phyloP scores from a whole-genome alignment of 1,140 invertebrate species.

The Periplaneta americana region DNA sequence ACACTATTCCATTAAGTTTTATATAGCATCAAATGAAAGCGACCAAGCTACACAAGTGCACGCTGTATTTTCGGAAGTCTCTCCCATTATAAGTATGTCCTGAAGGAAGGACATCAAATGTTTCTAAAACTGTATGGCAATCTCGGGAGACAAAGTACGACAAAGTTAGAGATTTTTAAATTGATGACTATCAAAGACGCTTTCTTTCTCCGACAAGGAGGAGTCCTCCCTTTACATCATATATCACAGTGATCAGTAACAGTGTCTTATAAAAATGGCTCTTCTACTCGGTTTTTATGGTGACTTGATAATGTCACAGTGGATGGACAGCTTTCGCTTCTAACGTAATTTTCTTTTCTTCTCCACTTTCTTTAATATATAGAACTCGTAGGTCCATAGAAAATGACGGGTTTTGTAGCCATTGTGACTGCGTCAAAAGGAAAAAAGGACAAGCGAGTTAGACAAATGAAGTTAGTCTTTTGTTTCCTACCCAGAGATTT shows the following conservation, averaged over 20 bases:
- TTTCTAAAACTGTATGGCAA: too few species aligned
- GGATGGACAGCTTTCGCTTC: background rate
- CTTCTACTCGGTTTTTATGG: background rate
- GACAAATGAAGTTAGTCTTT: background rate
- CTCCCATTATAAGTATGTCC: too few species aligned
- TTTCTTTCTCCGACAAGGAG: too few species aligned
- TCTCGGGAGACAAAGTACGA: too few species aligned
- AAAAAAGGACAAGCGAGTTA: background rate
- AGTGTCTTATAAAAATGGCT: background rate
- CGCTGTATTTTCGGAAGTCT: too few species aligned
- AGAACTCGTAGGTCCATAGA: background rate
- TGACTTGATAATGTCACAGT: background rate
- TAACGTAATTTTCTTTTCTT: background rate
- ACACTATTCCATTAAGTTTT: too few species aligned
- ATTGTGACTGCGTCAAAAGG: background rate
- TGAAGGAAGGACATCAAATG: too few species aligned
- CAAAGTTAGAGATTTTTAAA: too few species aligned
- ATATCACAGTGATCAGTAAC: background rate
- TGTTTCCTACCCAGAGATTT: background rate
- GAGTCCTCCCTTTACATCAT: background rate
- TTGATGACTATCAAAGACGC: background rate
- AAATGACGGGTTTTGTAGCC: background rate
- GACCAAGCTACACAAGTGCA: too few species aligned
- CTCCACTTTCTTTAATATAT: background rate
- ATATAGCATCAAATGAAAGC: too few species aligned